These are phyloP conservation scores for Struthio camelus DNA, from an alignment of 2,113 vertebrate genomes.

Conservation along the genomic window DNA sequence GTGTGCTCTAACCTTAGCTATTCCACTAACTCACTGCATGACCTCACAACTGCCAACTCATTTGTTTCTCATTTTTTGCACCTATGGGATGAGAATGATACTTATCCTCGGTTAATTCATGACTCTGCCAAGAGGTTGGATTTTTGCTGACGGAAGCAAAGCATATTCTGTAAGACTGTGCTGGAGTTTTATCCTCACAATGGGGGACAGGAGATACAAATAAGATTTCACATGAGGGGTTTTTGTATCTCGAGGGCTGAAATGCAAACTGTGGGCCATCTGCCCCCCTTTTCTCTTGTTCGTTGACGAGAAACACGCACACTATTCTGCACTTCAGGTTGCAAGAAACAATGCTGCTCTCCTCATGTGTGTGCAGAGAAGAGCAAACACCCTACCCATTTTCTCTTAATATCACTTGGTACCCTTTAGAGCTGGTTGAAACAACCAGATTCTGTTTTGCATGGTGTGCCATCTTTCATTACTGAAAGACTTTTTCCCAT, in stretches of 20 bases:
- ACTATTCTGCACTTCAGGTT: background rate
- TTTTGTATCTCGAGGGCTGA: background rate
- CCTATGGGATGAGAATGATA: background rate
- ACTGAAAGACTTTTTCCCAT: background rate
- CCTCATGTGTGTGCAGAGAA: background rate
- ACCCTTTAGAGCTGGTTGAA: background rate
- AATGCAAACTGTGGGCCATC: background rate
- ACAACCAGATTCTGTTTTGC: background rate
- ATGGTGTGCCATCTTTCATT: background rate
- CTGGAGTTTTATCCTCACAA: conserved; percentile 28
- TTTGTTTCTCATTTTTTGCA: conserved; percentile 41
- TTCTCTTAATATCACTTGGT: background rate
- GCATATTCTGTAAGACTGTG: background rate
- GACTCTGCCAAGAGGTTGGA: background rate
- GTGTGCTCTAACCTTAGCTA: background rate
- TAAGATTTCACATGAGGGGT: background rate
- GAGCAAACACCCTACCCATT: background rate
- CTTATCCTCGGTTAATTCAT: conserved; percentile 12
- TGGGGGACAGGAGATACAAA: background rate
- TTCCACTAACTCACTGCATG: background rate
- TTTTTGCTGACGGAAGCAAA: conserved; percentile 37
- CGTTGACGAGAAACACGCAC: background rate
- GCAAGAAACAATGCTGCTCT: background rate
- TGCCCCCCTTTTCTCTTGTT: background rate
- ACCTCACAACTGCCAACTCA: background rate